Percentiles rank a stretch among this genome's conserved stretches.
These are phyloP conservation scores for Holacanthella duospinosa DNA, from an alignment of 2,888 invertebrate genomes.

Conservation along the genomic window DNA sequence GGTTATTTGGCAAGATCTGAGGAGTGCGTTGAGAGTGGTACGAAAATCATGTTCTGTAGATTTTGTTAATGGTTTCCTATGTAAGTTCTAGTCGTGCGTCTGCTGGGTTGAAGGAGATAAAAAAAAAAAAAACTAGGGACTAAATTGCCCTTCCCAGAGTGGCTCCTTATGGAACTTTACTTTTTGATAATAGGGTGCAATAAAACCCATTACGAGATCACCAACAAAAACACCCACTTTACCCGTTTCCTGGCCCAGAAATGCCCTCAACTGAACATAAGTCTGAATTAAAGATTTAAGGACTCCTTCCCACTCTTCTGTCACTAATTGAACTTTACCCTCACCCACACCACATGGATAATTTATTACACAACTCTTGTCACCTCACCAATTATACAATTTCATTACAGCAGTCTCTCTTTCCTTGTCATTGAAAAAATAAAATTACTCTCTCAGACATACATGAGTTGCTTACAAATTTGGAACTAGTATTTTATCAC, in stretches of 20 bases:
- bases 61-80: neutral
- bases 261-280: neutral
- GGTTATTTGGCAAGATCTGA: too few species aligned
- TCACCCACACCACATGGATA: neutral
- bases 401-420: neutral
- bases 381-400: neutral
- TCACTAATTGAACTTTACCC: neutral
- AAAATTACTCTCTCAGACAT: neutral
- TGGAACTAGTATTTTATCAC: too few species aligned
- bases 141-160: neutral
- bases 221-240: neutral
- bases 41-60: neutral
- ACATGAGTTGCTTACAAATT: too few species aligned
- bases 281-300: conserved; percentile 3
- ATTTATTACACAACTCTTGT: neutral
- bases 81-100: neutral
- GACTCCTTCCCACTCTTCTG: neutral
- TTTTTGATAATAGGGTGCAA: conserved; percentile 5
- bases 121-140: neutral
- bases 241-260: neutral
- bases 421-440: neutral
- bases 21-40: too few species aligned
- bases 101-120: neutral
- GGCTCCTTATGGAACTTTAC: conserved; percentile 1
- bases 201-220: conserved; percentile 2